Evolutionary conservation across 2,113 vertebrate species (phyloP).

Genomic region (Hemibagrus wyckioides): DNA sequence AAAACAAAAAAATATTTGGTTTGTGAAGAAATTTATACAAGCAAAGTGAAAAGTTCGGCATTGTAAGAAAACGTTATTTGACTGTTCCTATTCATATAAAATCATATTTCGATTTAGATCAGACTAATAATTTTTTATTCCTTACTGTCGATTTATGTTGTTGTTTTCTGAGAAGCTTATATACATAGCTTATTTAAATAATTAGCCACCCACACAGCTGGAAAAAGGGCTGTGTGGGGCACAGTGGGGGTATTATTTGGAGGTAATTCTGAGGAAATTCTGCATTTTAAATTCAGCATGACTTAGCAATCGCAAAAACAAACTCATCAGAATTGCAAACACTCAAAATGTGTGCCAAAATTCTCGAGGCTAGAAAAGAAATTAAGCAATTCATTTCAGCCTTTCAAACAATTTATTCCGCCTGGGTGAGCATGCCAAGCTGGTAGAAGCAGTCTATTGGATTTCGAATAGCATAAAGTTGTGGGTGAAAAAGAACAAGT

Average conservation of each 20-base stretch:
- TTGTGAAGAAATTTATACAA: neutral
- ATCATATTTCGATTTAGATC: neutral
- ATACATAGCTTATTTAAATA: neutral
- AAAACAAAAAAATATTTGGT: too few relatives aligned
- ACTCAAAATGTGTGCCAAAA: neutral
- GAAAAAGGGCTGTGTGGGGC: neutral
- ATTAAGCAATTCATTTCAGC: slow-evolving; percentile 17
- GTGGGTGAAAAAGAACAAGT: neutral
- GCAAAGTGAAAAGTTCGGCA: neutral
- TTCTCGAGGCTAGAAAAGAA: neutral
- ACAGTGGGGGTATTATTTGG: neutral
- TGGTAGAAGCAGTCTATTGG: neutral
- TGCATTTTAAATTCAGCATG: neutral
- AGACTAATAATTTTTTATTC: neutral
- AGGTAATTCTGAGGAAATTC: neutral
- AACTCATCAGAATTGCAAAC: neutral
- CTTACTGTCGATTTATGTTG: neutral
- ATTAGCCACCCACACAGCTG: neutral
- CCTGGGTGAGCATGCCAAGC: slow-evolving; percentile 5
- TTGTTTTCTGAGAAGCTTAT: slow-evolving; percentile 1
- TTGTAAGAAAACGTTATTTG: neutral
- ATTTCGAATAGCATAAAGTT: neutral
- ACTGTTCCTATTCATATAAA: neutral
- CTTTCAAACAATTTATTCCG: slow-evolving; percentile 5
- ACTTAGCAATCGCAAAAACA: neutral